phyloP scores from a whole-genome alignment of 2,888 invertebrate species.

The Teleiodes luculella region DNA sequence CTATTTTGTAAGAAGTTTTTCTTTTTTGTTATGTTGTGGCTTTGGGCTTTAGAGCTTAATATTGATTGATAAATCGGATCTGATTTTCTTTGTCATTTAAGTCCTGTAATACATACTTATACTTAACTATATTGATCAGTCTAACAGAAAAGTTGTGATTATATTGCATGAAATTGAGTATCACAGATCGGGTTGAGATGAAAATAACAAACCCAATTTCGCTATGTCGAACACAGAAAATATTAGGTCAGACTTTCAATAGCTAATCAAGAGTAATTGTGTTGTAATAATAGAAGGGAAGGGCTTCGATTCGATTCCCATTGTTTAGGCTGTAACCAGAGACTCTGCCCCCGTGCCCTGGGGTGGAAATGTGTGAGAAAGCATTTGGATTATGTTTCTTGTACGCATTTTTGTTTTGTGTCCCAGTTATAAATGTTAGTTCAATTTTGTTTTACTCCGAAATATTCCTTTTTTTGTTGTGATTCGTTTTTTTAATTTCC shows the following conservation, averaged over 20 bases:
- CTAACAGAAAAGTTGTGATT: no score
- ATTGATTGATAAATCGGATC: conserved; percentile 4
- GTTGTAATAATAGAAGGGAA: conserved; percentile 38
- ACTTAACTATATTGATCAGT: no score
- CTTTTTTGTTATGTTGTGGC: conserved; percentile 1
- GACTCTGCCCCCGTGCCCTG: conserved; percentile 22
- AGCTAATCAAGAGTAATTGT: conserved; percentile 57
- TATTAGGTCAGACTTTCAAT: conserved; percentile 42
- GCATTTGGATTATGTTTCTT: conserved; percentile 25
- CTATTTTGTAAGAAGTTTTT: conserved; percentile 32
- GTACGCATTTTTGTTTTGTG: conserved; percentile 9
- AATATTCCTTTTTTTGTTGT: not conserved
- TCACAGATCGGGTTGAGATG: conserved; percentile 6
- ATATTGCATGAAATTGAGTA: not conserved
- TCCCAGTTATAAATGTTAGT: not conserved
- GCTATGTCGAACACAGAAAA: conserved; percentile 14
- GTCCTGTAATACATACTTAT: not conserved
- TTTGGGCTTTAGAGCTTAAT: conserved; percentile 7
- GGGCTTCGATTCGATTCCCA: conserved; percentile 27
- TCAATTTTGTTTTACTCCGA: not conserved
- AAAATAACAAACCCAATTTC: conserved; percentile 5
- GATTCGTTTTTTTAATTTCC: not conserved
- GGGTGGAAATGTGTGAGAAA: conserved; percentile 30
- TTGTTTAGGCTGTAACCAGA: conserved; percentile 43
- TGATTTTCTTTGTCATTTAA: not conserved